Conservation (phyloP, 2,113 vertebrate species). For the Odocoileus virginianus region DNA sequence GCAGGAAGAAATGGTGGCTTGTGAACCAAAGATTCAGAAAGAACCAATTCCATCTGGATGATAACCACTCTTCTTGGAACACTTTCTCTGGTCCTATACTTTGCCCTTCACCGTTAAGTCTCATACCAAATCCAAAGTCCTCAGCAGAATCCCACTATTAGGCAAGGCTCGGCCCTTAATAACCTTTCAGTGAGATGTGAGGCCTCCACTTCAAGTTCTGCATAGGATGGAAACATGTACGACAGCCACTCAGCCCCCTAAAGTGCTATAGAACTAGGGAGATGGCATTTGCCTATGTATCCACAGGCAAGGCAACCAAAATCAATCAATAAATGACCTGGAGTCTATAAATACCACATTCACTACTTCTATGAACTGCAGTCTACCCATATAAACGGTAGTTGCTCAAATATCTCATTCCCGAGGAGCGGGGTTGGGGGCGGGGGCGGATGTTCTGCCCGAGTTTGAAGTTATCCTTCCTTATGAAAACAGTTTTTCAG, state of each 20-base stretch:
- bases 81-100: neutral
- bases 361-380: neutral
- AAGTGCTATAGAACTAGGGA: neutral
- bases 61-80: neutral
- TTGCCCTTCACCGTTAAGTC: neutral
- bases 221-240: neutral
- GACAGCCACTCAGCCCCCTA: neutral
- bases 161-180: neutral
- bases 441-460: neutral
- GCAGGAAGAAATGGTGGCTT: neutral
- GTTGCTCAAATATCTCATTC: neutral
- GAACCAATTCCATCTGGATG: neutral
- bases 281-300: neutral
- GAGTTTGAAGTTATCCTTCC: neutral
- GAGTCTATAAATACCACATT: neutral
- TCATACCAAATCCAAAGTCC: neutral
- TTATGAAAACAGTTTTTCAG: conserved; percentile 23
- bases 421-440: neutral
- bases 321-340: neutral
- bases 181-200: neutral
- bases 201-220: neutral
- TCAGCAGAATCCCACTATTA: neutral
- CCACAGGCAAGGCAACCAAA: neutral
- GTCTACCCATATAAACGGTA: neutral
- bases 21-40: neutral